These are phyloP conservation scores for Solenodon paradoxus DNA, from an alignment of 2,113 vertebrate genomes.

Conservation along the genomic window DNA sequence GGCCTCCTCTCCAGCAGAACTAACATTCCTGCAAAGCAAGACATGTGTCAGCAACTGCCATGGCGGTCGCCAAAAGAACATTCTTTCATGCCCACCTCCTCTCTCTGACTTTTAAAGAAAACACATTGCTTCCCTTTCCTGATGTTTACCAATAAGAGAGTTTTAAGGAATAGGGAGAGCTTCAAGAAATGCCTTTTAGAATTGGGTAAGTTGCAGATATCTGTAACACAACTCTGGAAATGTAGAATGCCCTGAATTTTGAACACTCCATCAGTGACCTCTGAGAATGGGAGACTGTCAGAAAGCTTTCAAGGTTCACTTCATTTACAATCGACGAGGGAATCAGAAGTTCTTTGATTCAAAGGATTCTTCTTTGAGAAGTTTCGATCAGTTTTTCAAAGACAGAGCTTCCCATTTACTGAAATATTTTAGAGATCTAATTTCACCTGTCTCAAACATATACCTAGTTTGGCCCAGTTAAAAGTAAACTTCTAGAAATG, in stretches of 20 bases:
- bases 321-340: neutral
- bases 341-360: neutral
- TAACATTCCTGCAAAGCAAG: slow-evolving; percentile 94
- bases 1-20: slow-evolving; percentile 98
- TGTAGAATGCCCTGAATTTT: neutral
- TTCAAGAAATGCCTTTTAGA: neutral
- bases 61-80: rapidly evolving
- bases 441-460: neutral
- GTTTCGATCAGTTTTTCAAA: slow-evolving; percentile 27
- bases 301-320: neutral
- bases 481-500: neutral
- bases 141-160: neutral
- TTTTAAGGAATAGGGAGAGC: neutral
- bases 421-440: neutral
- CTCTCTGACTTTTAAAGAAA: neutral
- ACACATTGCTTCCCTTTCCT: neutral
- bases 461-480: neutral
- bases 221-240: rapidly evolving
- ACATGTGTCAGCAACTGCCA: slow-evolving; percentile 34
- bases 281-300: neutral
- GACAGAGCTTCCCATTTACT: neutral
- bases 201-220: neutral
- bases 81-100: neutral
- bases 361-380: slow-evolving; percentile 41
- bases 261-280: rapidly evolving